phyloP scores from a whole-genome alignment of 2,113 vertebrate species.

The Columba janthina region DNA sequence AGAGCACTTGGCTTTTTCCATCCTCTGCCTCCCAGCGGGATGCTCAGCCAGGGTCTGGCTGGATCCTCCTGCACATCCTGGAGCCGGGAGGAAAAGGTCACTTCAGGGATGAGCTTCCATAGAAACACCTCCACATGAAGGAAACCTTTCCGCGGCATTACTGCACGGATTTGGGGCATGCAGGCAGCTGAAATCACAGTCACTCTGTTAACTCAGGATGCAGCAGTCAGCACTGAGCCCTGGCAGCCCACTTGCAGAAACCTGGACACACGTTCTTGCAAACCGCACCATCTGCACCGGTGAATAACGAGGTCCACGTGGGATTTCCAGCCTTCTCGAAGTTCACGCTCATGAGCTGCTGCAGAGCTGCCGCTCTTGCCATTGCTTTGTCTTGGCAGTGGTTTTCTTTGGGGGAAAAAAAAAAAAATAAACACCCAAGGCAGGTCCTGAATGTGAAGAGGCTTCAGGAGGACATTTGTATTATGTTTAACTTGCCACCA shows the following conservation, averaged over 20 bases:
- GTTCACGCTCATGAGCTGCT: background rate
- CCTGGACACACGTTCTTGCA: background rate
- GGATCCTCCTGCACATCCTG: fast-evolving
- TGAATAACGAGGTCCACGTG: background rate
- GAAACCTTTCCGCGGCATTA: background rate
- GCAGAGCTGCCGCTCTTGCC: background rate
- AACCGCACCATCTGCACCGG: background rate
- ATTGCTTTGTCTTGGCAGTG: fast-evolving
- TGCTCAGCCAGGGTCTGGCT: background rate
- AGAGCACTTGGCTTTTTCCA: background rate
- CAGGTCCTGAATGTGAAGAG: background rate
- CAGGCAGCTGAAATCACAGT: background rate
- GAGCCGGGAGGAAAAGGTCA: background rate
- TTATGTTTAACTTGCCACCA: slow-evolving; percentile 29
- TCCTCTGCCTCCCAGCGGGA: background rate
- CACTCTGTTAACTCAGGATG: fast-evolving
- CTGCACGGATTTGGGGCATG: background rate
- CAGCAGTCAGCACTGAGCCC: fast-evolving
- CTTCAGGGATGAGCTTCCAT: background rate
- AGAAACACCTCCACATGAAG: background rate
- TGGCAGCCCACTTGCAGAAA: background rate
- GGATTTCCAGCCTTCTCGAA: background rate
- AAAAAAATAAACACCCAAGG: background rate
- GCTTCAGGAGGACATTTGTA: slow-evolving; percentile 53
- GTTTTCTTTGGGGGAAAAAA: background rate